Percentiles rank a stretch among this genome's conserved stretches.
Evolutionary conservation across 2,888 invertebrate species (phyloP).

Genomic region (Stramonita haemastoma): DNA sequence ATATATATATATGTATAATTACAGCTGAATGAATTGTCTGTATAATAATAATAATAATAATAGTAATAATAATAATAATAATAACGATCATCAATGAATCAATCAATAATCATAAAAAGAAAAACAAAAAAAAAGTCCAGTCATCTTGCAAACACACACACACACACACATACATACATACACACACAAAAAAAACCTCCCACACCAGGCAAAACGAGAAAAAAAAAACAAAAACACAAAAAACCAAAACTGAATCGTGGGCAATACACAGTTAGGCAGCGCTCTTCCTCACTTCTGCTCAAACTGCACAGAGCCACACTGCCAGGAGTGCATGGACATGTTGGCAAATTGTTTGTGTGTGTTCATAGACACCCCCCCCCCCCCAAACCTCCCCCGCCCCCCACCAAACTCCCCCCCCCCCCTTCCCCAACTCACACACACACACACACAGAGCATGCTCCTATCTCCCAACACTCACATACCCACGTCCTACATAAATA

Average conservation of each 20-base stretch:
- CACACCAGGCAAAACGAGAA: neutral
- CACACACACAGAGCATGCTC: neutral
- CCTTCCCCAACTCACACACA: neutral
- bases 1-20: too few relatives aligned
- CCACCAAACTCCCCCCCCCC: neutral
- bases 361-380: neutral
- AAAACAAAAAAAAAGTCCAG: neutral
- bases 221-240: too few relatives aligned
- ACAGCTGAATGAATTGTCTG: neutral
- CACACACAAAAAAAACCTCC: neutral
- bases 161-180: neutral
- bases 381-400: neutral
- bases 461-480: neutral
- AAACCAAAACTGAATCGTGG: neutral
- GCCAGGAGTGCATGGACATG: neutral
- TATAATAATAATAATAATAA: neutral
- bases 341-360: constrained; percentile 3
- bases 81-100: too few relatives aligned
- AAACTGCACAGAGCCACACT: neutral
- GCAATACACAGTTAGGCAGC: neutral
- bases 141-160: neutral
- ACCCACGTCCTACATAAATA: neutral
- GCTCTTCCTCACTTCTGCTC: neutral
- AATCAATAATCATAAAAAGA: neutral
- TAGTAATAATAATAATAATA: too few relatives aligned